Evolutionary conservation across 2,113 vertebrate genomes (phyloP).

Genomic region (Gnathonemus echidnorhynchus): DNA sequence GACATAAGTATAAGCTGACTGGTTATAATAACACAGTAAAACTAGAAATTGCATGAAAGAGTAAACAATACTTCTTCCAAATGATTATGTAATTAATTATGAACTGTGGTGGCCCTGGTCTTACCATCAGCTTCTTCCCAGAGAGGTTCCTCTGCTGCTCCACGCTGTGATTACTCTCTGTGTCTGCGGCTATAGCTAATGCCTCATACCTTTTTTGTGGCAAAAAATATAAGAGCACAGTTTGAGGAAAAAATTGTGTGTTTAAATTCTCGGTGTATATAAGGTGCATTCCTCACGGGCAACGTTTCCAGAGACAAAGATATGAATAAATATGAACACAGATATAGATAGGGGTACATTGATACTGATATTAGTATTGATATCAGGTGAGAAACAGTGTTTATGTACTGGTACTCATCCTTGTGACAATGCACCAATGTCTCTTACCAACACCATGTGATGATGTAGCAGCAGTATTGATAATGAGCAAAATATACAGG

Average conservation of each 20-base stretch:
- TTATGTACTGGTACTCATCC: background rate
- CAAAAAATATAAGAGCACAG: background rate
- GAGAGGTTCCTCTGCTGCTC: constrained; percentile 74
- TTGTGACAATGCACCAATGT: background rate
- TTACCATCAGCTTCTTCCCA: constrained; percentile 76
- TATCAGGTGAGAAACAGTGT: background rate
- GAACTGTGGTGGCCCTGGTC: constrained; percentile 13
- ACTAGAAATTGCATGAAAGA: background rate
- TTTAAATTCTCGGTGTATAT: background rate
- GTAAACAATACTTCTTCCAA: background rate
- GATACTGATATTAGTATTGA: background rate
- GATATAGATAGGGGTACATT: background rate
- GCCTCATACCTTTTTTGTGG: constrained; percentile 77
- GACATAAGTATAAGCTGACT: background rate
- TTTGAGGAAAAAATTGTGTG: background rate
- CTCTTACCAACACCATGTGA: background rate
- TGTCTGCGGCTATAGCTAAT: constrained; percentile 87
- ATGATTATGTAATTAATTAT: background rate
- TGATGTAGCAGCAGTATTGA: background rate
- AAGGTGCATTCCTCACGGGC: background rate
- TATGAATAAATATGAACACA: background rate
- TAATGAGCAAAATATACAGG: background rate
- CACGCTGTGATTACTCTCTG: constrained; percentile 74
- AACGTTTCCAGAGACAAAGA: background rate
- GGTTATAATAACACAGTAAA: background rate